Base-by-base conservation (phyloP, 2,888 invertebrate genomes). In the Cactoblastis cactorum region DNA sequence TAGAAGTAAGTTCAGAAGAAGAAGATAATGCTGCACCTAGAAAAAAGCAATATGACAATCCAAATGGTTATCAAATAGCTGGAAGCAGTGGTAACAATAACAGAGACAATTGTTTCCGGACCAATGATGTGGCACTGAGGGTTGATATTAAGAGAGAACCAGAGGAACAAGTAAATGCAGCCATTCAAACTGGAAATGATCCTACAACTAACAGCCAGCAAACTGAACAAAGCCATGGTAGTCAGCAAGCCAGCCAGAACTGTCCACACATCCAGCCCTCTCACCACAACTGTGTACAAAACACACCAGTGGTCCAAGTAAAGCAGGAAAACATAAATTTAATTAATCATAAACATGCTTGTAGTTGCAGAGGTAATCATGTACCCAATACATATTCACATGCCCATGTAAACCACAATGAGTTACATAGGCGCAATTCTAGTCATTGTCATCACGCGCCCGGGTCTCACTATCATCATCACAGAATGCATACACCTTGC, bases 1-100 rank as follows among this genome's bases (percentile, higher is more conserved):
- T 90, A 63, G 90, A 88, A 72, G 80, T 90, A 1, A 89, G 89
- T 63, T 90, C 90, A 43, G 90, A 89, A 58, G 90, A 90, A 49
- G 90, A 90, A 61, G 90, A 90, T 33, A 77, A 80, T 68, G 62
- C 63, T 17, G 57, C 59, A 19, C 78, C 80, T n/a, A 75, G 74
- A 56, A 84, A 79, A 55, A 77, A 74, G 50, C 77, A 67, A 52
- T 69, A 72, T 65, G 76, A 78, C 22, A 77, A 60, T 63, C 71
- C 66, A 54, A 62, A 59, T 45, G 68, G 61, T 43, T 56, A 55
- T 50, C 52, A 39, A 51, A 28, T 34, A 47, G 52, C 35, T 38
- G 58, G 51, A 48, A 57, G 47, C 11, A 52, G 51, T 48, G 45
- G 43, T 49, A 58, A 65, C 22, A 53, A 56, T 4, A 60, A 54